phyloP scores from a whole-genome alignment of 2,888 invertebrate genomes.

The Xylophagus ater region DNA sequence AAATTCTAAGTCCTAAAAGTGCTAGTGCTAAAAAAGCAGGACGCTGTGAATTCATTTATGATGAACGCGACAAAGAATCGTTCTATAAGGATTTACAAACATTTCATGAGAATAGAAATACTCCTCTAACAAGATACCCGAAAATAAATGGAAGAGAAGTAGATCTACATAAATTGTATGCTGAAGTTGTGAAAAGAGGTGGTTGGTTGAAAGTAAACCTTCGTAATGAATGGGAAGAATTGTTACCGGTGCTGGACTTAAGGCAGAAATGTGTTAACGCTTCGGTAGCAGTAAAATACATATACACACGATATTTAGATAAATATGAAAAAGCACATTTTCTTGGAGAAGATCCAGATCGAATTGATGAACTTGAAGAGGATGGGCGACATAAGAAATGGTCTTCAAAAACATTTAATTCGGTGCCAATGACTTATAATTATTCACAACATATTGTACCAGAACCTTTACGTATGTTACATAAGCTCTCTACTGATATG shows the following conservation, averaged over 20 bases:
- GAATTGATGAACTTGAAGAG: slow-evolving; percentile 59
- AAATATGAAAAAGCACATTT: slow-evolving; percentile 85
- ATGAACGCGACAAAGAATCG: slow-evolving; percentile 22
- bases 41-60: slow-evolving; percentile 8
- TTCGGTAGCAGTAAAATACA: slow-evolving; percentile 69
- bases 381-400: slow-evolving; percentile 63
- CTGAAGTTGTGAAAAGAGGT: slow-evolving; percentile 81
- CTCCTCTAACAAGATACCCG: slow-evolving; percentile 49
- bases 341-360: slow-evolving; percentile 79
- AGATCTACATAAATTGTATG: slow-evolving; percentile 85
- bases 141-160: slow-evolving; percentile 81
- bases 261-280: slow-evolving; percentile 83
- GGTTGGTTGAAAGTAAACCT: slow-evolving; percentile 94
- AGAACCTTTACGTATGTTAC: slow-evolving; percentile 50
- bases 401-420: slow-evolving; percentile 51
- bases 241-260: slow-evolving; percentile 62
- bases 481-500: slow-evolving; percentile 55
- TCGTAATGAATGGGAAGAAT: slow-evolving; percentile 77
- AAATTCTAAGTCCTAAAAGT: slow-evolving; percentile 16
- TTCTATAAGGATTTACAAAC: slow-evolving; percentile 60
- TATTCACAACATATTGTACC: slow-evolving; percentile 64
- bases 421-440: slow-evolving; percentile 66
- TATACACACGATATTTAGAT: slow-evolving; percentile 70
- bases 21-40: slow-evolving; percentile 14
- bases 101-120: slow-evolving; percentile 81